Conservation (phyloP, 2,888 invertebrate genomes). For the Scelioninae gen. 2 region DNA sequence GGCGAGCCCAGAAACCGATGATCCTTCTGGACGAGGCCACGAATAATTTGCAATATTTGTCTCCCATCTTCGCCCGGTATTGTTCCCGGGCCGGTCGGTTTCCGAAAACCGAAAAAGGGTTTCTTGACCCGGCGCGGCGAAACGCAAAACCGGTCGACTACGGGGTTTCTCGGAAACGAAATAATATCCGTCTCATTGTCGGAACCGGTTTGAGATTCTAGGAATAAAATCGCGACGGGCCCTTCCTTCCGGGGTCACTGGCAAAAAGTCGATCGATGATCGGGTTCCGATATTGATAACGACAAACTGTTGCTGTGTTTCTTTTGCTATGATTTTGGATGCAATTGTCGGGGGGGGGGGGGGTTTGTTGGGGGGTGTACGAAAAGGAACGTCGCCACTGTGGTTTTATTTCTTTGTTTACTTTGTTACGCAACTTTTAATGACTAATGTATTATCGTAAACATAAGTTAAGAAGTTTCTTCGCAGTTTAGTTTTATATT, state of each 20-base stretch:
- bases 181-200: slow-evolving; percentile 50
- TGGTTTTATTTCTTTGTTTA: no score
- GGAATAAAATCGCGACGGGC: slow-evolving; percentile 45
- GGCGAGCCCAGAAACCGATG: slow-evolving; percentile 5
- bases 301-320: no score
- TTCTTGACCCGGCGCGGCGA: slow-evolving; percentile 51
- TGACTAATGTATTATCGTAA: no score
- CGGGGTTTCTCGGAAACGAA: slow-evolving; percentile 41
- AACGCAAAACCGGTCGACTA: slow-evolving; percentile 56
- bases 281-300: no score
- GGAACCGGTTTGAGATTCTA: slow-evolving; percentile 32
- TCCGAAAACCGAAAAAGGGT: slow-evolving; percentile 40
- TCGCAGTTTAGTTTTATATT: slow-evolving; percentile 13
- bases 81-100: slow-evolving; percentile 41
- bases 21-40: slow-evolving; percentile 15
- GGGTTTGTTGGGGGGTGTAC: no score
- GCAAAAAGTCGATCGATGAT: no score
- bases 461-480: no score
- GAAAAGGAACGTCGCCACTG: no score
- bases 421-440: no score
- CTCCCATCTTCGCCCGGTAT: slow-evolving; percentile 39
- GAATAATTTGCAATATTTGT: slow-evolving; percentile 58
- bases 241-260: no score
- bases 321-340: no score
- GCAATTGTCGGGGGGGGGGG: no score